Percentiles rank a stretch among this genome's conserved stretches.
phyloP scores from a whole-genome alignment of 2,113 vertebrate genomes.

The Pomatorhinus ruficollis region DNA sequence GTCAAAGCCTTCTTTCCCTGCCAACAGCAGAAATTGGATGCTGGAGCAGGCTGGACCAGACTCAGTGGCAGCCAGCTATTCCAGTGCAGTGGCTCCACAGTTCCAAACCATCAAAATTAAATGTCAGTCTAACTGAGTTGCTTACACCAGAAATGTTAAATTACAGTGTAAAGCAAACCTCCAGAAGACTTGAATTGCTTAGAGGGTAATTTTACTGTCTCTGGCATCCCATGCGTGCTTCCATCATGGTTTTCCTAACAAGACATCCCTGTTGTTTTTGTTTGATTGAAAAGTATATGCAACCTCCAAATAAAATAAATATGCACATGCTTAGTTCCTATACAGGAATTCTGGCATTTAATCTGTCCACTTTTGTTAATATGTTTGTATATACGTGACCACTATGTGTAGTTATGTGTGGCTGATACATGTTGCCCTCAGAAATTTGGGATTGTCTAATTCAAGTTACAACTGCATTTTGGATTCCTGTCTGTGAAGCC shows the following conservation, averaged over 20 bases:
- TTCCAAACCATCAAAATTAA: constrained; percentile 1
- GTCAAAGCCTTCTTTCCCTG: neutral
- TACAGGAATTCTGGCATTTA: neutral
- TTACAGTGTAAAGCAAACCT: constrained; percentile 40
- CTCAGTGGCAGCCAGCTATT: constrained; percentile 35
- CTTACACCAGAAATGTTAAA: constrained; percentile 44
- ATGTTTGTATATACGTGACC: neutral
- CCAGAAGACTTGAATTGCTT: neutral
- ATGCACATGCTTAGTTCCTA: neutral
- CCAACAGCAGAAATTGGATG: neutral
- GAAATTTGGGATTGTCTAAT: neutral
- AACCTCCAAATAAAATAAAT: constrained; percentile 9
- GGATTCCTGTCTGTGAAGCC: neutral
- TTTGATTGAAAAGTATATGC: neutral
- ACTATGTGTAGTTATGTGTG: neutral
- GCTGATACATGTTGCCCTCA: neutral
- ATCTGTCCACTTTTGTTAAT: neutral
- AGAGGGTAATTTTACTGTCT: constrained; percentile 11
- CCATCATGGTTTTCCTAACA: neutral
- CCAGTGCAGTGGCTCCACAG: neutral
- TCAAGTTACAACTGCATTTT: neutral
- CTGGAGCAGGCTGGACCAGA: neutral
- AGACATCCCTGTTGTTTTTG: neutral
- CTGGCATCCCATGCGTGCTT: neutral
- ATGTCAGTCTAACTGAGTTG: neutral